phyloP scores from a whole-genome alignment of 2,888 invertebrate species.

The Calameuta filiformis region DNA sequence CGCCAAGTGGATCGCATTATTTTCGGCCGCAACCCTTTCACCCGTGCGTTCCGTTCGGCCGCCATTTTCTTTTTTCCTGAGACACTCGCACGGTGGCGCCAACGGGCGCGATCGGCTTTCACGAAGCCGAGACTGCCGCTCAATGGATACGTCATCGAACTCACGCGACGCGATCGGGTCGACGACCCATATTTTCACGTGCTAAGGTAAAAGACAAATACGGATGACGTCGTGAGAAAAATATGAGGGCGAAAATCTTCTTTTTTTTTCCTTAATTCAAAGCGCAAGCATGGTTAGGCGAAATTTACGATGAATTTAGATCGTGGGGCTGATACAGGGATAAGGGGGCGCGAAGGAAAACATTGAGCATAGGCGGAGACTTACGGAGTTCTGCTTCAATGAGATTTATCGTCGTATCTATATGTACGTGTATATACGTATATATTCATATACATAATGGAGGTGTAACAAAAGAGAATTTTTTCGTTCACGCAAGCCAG shows the following conservation, averaged over 20 bases:
- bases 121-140: background rate
- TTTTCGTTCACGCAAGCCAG: background rate
- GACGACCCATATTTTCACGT: background rate
- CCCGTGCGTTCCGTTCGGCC: slow-evolving; percentile 21
- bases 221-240: background rate
- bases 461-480: background rate
- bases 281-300: background rate
- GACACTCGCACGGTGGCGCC: slow-evolving; percentile 5
- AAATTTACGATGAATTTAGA: background rate
- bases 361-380: background rate
- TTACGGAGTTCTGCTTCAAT: background rate
- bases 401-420: too few relatives aligned
- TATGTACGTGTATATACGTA: too few relatives aligned
- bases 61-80: background rate
- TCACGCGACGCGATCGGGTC: background rate
- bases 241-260: background rate
- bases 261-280: background rate
- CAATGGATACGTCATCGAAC: background rate
- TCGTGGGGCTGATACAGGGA: background rate
- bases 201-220: background rate
- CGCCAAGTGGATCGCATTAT: slow-evolving; percentile 23
- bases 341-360: background rate
- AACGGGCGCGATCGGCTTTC: slow-evolving; percentile 22
- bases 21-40: slow-evolving; percentile 42
- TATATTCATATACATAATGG: too few relatives aligned